Base-by-base conservation (phyloP, 2,888 invertebrate species). In the Drosophila merina region DNA sequence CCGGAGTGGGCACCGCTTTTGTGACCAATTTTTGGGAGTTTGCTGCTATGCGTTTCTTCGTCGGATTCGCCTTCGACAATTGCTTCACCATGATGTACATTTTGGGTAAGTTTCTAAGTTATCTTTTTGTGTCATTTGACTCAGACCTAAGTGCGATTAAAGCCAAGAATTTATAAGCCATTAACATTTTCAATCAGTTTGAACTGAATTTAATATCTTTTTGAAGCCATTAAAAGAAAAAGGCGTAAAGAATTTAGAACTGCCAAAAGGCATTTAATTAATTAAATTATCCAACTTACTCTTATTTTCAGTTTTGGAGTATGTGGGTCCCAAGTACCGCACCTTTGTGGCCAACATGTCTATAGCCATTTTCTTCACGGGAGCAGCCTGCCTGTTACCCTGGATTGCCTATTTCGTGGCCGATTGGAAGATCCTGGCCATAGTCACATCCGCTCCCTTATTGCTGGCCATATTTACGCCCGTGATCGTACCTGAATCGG, bases 81-180 rank as follows among this genome's bases (percentile, higher is more conserved):
- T 97, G 96, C 88, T 97, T 97, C 91, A 97, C 96, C 28, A 97
- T 97, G 97, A 97, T 97, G 96, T 97, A 97, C 81, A 97, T 97
- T 89, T 92, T 97, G 78, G 96, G 97, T 97, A 92, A 94, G 94
- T 90, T 45, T 55, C 9, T 3, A 4, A 20, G 4, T 3, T 14
- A 1, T 25, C 25, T 25, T 44, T 10, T 20, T 20, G 20, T 20
- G 20, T 33, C n/a, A 10, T 33, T 10, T 14, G 40, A 7, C 6
- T 14, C 40, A 7, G 7, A 14, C 3, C 12, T 40, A 12, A 7
- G 14, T 14, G 33, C 33, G 33, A 33, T 33, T 40, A 40, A 40
- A 10, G n/a, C 33, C 33, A 33, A 33, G 33, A 8, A 42, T 6
- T 7, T 42, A 12, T 14, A 20, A 14, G 40, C 14, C 25, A 20